Percentiles rank a stretch among this genome's conserved stretches.
These are phyloP conservation scores for Gorsachius goisagi DNA, from an alignment of 2,113 vertebrate genomes.

Conservation along the genomic window DNA sequence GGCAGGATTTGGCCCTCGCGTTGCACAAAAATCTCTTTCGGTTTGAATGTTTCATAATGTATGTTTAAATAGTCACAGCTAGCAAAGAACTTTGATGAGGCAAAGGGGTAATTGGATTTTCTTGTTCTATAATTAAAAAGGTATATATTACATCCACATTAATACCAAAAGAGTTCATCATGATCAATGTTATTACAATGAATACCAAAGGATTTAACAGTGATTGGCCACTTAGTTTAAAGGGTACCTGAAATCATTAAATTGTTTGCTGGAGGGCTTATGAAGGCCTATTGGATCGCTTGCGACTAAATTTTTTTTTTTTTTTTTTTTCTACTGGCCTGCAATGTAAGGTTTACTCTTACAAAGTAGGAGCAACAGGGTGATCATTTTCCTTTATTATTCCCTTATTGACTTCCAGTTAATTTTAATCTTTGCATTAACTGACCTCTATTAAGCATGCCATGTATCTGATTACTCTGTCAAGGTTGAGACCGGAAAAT, in stretches of 20 bases:
- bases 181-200: conserved; percentile 70
- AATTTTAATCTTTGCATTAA: conserved; percentile 62
- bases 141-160: conserved; percentile 71
- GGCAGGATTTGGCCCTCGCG: not conserved
- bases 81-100: conserved; percentile 67
- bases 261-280: conserved; percentile 69
- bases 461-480: conserved; percentile 30
- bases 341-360: conserved; percentile 47
- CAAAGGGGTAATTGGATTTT: conserved; percentile 74
- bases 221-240: conserved; percentile 72
- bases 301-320: not conserved
- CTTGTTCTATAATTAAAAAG: conserved; percentile 76
- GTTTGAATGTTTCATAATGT: conserved; percentile 59
- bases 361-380: conserved; percentile 36
- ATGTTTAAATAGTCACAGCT: conserved; percentile 61
- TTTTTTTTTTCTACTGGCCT: conserved; percentile 19
- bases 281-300: conserved; percentile 21
- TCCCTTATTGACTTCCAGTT: conserved; percentile 63
- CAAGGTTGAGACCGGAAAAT: conserved; percentile 1
- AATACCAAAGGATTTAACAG: conserved; percentile 68
- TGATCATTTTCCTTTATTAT: conserved; percentile 65
- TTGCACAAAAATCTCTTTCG: not conserved
- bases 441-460: conserved; percentile 35
- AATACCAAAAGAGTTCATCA: conserved; percentile 71
- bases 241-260: conserved; percentile 72